Evolutionary conservation across 2,797 vertebrate species (phyloP), one percentile per base, ranked within the genome.

Genomic region (Rhynchonycteris naso): DNA sequence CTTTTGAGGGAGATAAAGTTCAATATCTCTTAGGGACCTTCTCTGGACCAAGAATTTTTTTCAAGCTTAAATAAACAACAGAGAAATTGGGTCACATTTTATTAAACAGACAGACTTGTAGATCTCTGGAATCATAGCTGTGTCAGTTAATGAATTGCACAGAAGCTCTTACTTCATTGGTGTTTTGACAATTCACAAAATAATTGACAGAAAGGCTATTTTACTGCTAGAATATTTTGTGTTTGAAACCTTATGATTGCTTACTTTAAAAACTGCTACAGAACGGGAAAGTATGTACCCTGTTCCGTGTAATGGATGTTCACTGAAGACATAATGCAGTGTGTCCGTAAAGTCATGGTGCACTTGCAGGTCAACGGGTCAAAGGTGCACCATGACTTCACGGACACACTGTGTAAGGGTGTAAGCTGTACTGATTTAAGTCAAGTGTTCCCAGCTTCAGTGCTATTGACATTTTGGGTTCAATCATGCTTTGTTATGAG

Each of bases 31-130:
- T 93, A 30, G 35, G 38, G n/a, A 94, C 85, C 90, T 90, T 96
- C 91, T 97, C 95, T 38, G 75, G n/a, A 78, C 21, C 75, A 96
- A 96, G 47, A 97, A 56, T 58, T 91, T 97, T 58, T 58, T 71
- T 92, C n/a, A 80, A 90, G 52, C 33, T 90, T 90, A 96, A 90
- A 71, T 90, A 95, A 93, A 33, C 35, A 93, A 33, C 35, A 88
- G 59, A 90, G 68, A 86, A 95, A 81, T 93, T 89, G 2, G 24
- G 95, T 85, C 86, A n/a, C 74, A 65, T 89, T 96, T 96, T 94
- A 83, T 96, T 96, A 59, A 96, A 93, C 0, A 1, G 63, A 52
- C 21, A 54, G 68, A 22, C 88, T 94, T 90, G 54, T 61, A 83
- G 50, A 47, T 93, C 93, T 33, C 87, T 96, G 96, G 58, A 58